Percentiles rank a stretch among this genome's conserved stretches.
Conservation (phyloP, 2,888 invertebrate species). For the Achlya flavicornis region DNA sequence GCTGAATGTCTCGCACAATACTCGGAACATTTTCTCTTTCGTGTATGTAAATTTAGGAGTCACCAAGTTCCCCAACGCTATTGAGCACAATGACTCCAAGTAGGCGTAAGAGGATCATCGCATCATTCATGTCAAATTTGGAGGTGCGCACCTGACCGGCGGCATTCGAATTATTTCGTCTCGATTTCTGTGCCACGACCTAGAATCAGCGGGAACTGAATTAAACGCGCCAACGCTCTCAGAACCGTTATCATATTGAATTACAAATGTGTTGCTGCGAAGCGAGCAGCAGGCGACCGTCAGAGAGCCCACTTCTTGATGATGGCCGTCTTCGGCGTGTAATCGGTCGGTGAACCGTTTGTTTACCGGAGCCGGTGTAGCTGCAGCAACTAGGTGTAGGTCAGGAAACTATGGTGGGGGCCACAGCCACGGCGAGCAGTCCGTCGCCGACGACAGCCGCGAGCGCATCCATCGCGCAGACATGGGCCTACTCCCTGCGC, state of each 20-base stretch:
- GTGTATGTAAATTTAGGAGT: constrained; percentile 50
- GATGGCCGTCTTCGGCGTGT: constrained; percentile 57
- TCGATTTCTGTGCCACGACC: constrained; percentile 64
- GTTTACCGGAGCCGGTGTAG: constrained; percentile 74
- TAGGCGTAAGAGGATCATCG: constrained; percentile 24
- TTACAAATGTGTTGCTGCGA: constrained; percentile 69
- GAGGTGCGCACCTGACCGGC: constrained; percentile 38
- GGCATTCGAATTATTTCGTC: constrained; percentile 45
- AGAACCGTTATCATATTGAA: constrained; percentile 78
- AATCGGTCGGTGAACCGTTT: constrained; percentile 83
- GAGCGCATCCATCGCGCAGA: constrained; percentile 63
- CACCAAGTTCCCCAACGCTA: constrained; percentile 23
- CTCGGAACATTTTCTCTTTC: constrained; percentile 64
- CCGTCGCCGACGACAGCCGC: constrained; percentile 62
- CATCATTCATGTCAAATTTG: constrained; percentile 15
- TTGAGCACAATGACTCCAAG: constrained; percentile 22
- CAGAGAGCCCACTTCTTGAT: constrained; percentile 52
- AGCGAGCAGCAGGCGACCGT: constrained; percentile 50
- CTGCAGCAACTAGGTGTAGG: constrained; percentile 71
- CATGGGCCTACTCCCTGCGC: constrained; percentile 59
- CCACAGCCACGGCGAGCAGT: constrained; percentile 52
- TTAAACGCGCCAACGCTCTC: constrained; percentile 66
- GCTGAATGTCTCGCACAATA: constrained; percentile 44
- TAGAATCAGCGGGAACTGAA: constrained; percentile 60
- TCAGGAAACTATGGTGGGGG: constrained; percentile 70